A percentile compares a stretch with the other conserved stretches of the same genome.
These are phyloP conservation scores for Cactoblastis cactorum DNA, from an alignment of 2,888 invertebrate genomes.

Conservation along the genomic window DNA sequence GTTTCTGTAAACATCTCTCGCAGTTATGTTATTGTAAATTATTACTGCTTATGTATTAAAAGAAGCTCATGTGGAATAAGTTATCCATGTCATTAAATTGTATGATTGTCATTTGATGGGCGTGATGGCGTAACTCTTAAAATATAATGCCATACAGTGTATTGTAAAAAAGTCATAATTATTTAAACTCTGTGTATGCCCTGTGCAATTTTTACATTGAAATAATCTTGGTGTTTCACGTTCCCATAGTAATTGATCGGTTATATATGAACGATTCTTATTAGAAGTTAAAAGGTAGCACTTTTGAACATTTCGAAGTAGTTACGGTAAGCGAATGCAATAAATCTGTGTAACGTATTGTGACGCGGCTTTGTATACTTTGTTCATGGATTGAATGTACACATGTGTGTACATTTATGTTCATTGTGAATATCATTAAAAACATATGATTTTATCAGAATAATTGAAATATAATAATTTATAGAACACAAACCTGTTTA, in stretches of 20 bases:
- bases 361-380: constrained; percentile 41
- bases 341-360: constrained; percentile 52
- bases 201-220: constrained; percentile 32
- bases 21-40: constrained; percentile 69
- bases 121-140: constrained; percentile 27
- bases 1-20: constrained; percentile 61
- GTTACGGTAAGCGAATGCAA: constrained; percentile 68
- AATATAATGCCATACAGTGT: constrained; percentile 32
- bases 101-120: constrained; percentile 40
- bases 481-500: too few species aligned
- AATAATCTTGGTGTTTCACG: constrained; percentile 48
- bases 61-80: constrained; percentile 51
- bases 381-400: not conserved
- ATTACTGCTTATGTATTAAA: constrained; percentile 60
- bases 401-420: too few species aligned
- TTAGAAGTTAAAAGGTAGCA: constrained; percentile 58
- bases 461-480: too few species aligned
- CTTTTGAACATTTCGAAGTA: constrained; percentile 68
- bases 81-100: constrained; percentile 49
- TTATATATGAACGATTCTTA: constrained; percentile 37
- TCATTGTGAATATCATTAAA: too few species aligned
- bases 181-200: constrained; percentile 33
- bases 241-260: constrained; percentile 46
- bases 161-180: constrained; percentile 30
- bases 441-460: too few species aligned